Conservation (phyloP, 1,140 invertebrate genomes). For the Neodiprion virginianus region DNA sequence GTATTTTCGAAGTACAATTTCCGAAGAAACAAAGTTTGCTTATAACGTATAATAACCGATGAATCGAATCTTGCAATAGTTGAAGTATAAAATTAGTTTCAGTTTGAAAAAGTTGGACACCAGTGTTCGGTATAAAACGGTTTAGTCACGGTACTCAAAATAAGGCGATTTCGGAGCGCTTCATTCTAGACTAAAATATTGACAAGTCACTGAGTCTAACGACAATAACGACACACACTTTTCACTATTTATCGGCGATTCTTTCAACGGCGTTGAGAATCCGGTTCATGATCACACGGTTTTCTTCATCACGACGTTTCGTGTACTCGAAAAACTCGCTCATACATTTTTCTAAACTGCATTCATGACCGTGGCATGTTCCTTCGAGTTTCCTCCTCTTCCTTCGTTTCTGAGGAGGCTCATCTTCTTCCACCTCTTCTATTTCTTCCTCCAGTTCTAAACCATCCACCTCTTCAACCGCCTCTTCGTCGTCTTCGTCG, state of each 20-base stretch:
- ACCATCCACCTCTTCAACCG: slow-evolving; percentile 22
- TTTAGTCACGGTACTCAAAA: not conserved
- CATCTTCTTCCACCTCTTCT: not conserved
- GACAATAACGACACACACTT: not conserved
- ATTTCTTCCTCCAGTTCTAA: not conserved
- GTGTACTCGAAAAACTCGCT: slow-evolving; percentile 43
- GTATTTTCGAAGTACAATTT: too few species aligned
- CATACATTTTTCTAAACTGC: slow-evolving; percentile 23
- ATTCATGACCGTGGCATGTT: slow-evolving; percentile 24
- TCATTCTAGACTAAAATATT: not conserved
- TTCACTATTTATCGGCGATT: slow-evolving; percentile 34
- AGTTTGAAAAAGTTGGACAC: too few species aligned
- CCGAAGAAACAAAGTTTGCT: too few species aligned
- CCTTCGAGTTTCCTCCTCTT: not conserved
- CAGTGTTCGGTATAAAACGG: not conserved
- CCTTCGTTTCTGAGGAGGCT: not conserved
- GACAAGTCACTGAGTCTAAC: not conserved
- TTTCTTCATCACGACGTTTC: slow-evolving; percentile 42
- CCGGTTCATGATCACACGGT: slow-evolving; percentile 38
- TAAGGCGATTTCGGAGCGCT: not conserved
- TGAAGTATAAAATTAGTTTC: too few species aligned
- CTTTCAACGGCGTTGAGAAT: slow-evolving; percentile 42
- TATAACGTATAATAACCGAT: too few species aligned
- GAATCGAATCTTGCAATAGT: too few species aligned
- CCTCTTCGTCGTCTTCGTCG: slow-evolving; percentile 13